These are phyloP conservation scores for Leuctra nigra DNA, from an alignment of 2,888 invertebrate species.

Conservation along the genomic window DNA sequence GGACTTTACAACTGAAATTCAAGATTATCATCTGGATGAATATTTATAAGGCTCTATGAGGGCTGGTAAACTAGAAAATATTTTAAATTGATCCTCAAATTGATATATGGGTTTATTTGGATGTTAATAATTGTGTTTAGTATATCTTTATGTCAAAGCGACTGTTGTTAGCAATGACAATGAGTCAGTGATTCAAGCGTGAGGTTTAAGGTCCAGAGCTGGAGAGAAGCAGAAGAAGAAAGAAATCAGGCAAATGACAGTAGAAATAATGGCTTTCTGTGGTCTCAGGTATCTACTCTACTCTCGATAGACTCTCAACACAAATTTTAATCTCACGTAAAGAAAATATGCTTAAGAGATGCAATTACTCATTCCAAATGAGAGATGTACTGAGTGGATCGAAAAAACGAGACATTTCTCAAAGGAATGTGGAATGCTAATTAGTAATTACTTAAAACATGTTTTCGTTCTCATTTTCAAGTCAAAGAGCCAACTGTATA, in stretches of 20 bases:
- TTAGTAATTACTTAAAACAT: no score
- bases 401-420: no score
- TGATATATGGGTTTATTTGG: conserved; percentile 17
- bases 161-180: conserved; percentile 25
- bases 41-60: neutral
- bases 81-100: neutral
- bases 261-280: neutral
- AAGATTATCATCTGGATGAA: conserved; percentile 7
- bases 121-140: conserved; percentile 21
- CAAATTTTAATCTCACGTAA: conserved; percentile 23
- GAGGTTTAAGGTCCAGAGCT: conserved; percentile 25
- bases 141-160: conserved; percentile 6
- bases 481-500: no score
- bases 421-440: no score
- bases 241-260: conserved; percentile 23
- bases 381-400: no score
- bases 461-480: no score
- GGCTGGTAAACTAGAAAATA: neutral
- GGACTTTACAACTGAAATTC: conserved; percentile 6
- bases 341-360: conserved; percentile 24
- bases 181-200: conserved; percentile 27
- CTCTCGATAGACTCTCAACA: conserved; percentile 23
- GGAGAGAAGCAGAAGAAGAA: conserved; percentile 21
- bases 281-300: conserved; percentile 22
- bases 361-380: conserved; percentile 27